These are phyloP conservation scores for Antigone vipio DNA, from an alignment of 2,113 vertebrate species.

Conservation along the genomic window DNA sequence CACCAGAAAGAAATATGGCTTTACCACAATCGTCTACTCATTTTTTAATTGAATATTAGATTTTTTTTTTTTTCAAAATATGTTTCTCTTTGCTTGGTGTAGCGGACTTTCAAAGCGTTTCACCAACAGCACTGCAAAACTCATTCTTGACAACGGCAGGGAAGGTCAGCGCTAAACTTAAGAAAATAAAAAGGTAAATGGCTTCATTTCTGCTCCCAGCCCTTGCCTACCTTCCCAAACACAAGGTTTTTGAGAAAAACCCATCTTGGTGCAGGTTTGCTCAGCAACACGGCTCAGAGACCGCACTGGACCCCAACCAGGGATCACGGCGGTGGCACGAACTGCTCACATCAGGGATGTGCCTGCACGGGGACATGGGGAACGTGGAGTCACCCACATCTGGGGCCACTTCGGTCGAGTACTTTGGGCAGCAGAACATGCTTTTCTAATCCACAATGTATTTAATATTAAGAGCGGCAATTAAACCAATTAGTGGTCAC, in stretches of 20 bases:
- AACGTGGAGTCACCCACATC: accelerated
- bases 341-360: neutral
- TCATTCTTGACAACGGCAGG: neutral
- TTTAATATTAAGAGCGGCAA: neutral
- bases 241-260: neutral
- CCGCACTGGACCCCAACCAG: accelerated
- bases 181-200: neutral
- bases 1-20: neutral
- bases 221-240: neutral
- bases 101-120: neutral
- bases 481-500: neutral
- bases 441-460: neutral
- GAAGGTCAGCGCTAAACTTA: neutral
- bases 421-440: neutral
- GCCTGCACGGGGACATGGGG: neutral
- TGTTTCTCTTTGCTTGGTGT: neutral
- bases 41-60: neutral
- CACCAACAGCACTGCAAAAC: neutral
- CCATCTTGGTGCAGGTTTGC: neutral
- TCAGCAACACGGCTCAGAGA: neutral
- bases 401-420: accelerated
- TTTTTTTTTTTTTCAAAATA: neutral
- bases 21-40: neutral
- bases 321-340: accelerated
- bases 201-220: neutral